Evolutionary conservation across 2,113 vertebrate genomes (phyloP).

Genomic region (Panthera uncia): DNA sequence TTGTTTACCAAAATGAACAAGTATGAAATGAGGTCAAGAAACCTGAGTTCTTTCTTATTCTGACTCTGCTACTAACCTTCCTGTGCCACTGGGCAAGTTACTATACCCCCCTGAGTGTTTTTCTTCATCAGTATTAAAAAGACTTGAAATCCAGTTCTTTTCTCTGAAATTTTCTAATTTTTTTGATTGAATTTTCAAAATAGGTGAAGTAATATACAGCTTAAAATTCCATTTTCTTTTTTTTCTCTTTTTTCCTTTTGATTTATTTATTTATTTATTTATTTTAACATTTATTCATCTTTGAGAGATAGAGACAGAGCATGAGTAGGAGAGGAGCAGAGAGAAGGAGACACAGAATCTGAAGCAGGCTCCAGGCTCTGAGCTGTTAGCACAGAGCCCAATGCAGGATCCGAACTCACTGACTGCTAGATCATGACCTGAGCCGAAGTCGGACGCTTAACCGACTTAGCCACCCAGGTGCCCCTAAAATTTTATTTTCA

Average conservation of each 20-base stretch:
- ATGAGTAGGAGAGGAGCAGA: no score
- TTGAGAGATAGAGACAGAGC: no score
- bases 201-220: background rate
- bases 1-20: background rate
- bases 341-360: no score
- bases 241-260: no score
- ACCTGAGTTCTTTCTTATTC: background rate
- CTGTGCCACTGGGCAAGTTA: background rate
- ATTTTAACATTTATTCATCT: no score
- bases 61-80: background rate
- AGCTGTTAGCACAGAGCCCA: no score
- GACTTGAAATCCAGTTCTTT: background rate
- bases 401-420: no score
- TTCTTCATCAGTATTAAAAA: background rate
- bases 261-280: no score
- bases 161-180: background rate
- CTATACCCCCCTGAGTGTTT: background rate
- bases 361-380: no score
- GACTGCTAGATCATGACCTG: no score
- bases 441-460: no score
- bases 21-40: background rate
- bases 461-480: no score
- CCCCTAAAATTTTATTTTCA: conserved; percentile 37
- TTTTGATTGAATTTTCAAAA: conserved; percentile 17
- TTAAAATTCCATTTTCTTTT: conserved; percentile 34